Evolutionary conservation across 2,797 vertebrate genomes (phyloP).

Genomic region (Falco columbarius): DNA sequence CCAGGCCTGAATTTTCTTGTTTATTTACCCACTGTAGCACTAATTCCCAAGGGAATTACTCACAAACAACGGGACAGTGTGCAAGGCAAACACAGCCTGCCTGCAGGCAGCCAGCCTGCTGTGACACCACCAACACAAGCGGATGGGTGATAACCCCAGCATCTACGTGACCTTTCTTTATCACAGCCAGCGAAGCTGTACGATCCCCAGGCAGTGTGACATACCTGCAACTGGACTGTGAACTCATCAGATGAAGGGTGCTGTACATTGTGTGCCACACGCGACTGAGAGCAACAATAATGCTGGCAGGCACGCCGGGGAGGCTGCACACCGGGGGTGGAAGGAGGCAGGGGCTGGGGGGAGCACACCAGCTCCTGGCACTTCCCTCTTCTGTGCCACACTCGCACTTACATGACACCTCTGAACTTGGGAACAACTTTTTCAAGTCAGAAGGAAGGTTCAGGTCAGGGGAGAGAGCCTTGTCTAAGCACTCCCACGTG

Average conservation of each 20-base stretch:
- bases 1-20: background rate
- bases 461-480: background rate
- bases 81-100: background rate
- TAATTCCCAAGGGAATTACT: constrained; percentile 47
- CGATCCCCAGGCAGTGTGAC: accelerated
- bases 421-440: background rate
- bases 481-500: background rate
- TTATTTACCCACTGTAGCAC: background rate
- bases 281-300: accelerated
- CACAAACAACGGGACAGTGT: background rate
- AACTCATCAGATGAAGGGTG: background rate
- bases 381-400: background rate
- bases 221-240: background rate
- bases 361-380: background rate
- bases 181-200: accelerated
- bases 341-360: background rate
- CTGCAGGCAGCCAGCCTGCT: background rate
- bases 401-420: background rate
- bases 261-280: accelerated
- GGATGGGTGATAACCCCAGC: background rate
- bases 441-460: background rate
- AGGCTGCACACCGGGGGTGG: background rate
- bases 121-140: background rate
- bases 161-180: accelerated
- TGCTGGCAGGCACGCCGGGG: accelerated